Percentiles rank a stretch among this genome's conserved stretches.
Conservation (phyloP, 2,797 vertebrate species). For the Schizothorax lantsangensis region DNA sequence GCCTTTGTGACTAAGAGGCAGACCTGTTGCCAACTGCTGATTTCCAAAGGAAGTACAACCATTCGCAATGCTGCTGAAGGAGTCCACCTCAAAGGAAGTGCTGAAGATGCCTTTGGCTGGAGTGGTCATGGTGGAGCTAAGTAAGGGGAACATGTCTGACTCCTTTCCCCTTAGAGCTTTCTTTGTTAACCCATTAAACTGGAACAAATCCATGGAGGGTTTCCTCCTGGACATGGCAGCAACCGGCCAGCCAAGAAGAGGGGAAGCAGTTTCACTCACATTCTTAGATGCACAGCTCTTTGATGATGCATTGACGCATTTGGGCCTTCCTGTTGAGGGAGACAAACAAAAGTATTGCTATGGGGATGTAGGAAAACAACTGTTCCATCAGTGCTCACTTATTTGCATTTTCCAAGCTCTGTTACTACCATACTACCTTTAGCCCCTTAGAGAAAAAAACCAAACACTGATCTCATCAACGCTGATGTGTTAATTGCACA, state of each 20-base stretch:
- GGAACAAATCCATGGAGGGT: slow-evolving; percentile 88
- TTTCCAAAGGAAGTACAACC: slow-evolving; percentile 86
- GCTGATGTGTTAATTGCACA: slow-evolving; percentile 21
- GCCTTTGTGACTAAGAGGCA: slow-evolving; percentile 72
- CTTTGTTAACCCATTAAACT: slow-evolving; percentile 87
- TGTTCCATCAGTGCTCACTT: slow-evolving; percentile 25
- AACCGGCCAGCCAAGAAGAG: slow-evolving; percentile 86
- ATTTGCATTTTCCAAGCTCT: slow-evolving; percentile 46
- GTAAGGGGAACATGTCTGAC: slow-evolving; percentile 81
- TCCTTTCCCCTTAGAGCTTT: slow-evolving; percentile 86
- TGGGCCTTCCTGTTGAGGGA: slow-evolving; percentile 82
- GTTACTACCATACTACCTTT: slow-evolving; percentile 13
- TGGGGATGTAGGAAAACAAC: slow-evolving; percentile 24
- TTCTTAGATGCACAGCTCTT: slow-evolving; percentile 72
- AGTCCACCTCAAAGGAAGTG: slow-evolving; percentile 91
- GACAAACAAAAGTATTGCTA: slow-evolving; percentile 28
- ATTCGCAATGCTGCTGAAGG: slow-evolving; percentile 95
- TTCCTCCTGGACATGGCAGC: slow-evolving; percentile 84
- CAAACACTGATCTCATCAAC: slow-evolving; percentile 29
- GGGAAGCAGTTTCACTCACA: slow-evolving; percentile 73
- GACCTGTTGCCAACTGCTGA: slow-evolving; percentile 64
- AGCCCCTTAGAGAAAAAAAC: slow-evolving; percentile 26
- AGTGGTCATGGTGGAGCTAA: slow-evolving; percentile 65
- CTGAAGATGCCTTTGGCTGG: slow-evolving; percentile 87
- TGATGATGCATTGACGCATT: slow-evolving; percentile 79